Percentiles rank a stretch among this genome's conserved stretches.
Evolutionary conservation across 1,140 invertebrate species (phyloP).

Genomic region (Alviniconcha marisindica): DNA sequence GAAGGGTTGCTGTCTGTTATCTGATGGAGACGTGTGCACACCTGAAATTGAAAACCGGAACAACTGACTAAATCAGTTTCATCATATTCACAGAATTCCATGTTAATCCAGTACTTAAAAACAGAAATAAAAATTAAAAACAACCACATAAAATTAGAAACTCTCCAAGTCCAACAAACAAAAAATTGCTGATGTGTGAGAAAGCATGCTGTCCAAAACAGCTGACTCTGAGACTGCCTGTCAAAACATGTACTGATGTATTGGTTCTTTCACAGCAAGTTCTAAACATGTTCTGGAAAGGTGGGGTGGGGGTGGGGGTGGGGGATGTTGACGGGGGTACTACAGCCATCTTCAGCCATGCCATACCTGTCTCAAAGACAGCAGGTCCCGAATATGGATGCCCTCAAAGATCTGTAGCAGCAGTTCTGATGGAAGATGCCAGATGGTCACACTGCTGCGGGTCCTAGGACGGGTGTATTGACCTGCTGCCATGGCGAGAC

Average conservation of each 20-base stretch:
- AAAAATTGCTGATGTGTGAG: no score
- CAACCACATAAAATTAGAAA: no score
- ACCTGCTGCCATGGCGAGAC: constrained; percentile 57
- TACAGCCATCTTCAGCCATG: not conserved
- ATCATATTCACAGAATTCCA: no score
- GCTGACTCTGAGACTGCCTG: no score
- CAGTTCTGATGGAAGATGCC: constrained; percentile 71
- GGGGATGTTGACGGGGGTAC: not conserved
- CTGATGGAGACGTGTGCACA: constrained; percentile 61
- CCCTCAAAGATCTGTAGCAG: constrained; percentile 64
- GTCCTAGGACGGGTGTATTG: constrained; percentile 59
- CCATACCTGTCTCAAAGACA: constrained; percentile 69
- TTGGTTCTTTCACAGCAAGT: no score
- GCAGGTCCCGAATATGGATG: constrained; percentile 70
- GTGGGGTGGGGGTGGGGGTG: not conserved
- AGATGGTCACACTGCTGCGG: constrained; percentile 64
- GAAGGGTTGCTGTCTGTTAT: constrained; percentile 61
- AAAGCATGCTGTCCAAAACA: no score
- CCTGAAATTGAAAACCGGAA: constrained; percentile 35
- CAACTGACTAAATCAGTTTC: no score
- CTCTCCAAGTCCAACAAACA: no score
- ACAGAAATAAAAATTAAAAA: no score
- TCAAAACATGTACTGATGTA: no score
- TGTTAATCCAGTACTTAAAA: not conserved
- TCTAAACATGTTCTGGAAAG: no score